phyloP scores from a whole-genome alignment of 1,140 invertebrate species.

The Sarcophaga bullata region DNA sequence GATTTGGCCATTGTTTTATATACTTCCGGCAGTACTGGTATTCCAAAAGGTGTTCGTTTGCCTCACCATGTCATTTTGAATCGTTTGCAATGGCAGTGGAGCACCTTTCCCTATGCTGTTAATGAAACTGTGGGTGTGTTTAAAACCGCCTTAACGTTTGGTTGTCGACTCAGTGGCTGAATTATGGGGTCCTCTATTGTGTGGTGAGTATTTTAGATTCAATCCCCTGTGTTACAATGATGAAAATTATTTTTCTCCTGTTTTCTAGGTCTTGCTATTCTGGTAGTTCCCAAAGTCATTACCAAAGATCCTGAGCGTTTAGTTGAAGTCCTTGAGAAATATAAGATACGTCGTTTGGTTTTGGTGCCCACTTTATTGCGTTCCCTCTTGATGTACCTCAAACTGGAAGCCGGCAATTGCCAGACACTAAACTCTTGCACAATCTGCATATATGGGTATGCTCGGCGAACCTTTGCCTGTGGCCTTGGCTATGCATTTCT shows the following conservation, averaged over 20 bases:
- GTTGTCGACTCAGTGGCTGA: slow-evolving; percentile 87
- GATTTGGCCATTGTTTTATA: slow-evolving; percentile 84
- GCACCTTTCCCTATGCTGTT: slow-evolving; percentile 74
- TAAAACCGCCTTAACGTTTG: slow-evolving; percentile 90
- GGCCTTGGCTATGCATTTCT: slow-evolving; percentile 77
- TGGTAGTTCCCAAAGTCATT: slow-evolving; percentile 76
- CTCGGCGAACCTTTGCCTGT: slow-evolving; percentile 79
- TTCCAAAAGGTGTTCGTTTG: slow-evolving; percentile 89
- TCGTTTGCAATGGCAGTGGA: slow-evolving; percentile 86
- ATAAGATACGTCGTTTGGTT: slow-evolving; percentile 80
- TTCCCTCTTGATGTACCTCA: slow-evolving; percentile 79
- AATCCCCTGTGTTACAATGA: not conserved
- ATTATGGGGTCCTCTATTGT: slow-evolving; percentile 85
- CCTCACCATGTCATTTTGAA: slow-evolving; percentile 83
- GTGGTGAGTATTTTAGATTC: slow-evolving; percentile 66
- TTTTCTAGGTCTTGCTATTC: slow-evolving; percentile 66
- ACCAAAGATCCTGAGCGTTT: slow-evolving; percentile 81
- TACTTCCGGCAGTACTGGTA: slow-evolving; percentile 92
- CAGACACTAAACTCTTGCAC: slow-evolving; percentile 64
- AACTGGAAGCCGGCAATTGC: slow-evolving; percentile 64
- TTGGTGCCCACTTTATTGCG: slow-evolving; percentile 84
- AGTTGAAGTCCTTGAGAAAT: slow-evolving; percentile 73
- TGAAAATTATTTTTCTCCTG: too few relatives aligned
- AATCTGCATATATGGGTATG: slow-evolving; percentile 82
- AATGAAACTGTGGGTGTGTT: slow-evolving; percentile 79